A percentile compares a stretch with the other conserved stretches of the same genome.
phyloP scores from a whole-genome alignment of 2,797 vertebrate species.

The Parauchenoglanis punctatus region DNA sequence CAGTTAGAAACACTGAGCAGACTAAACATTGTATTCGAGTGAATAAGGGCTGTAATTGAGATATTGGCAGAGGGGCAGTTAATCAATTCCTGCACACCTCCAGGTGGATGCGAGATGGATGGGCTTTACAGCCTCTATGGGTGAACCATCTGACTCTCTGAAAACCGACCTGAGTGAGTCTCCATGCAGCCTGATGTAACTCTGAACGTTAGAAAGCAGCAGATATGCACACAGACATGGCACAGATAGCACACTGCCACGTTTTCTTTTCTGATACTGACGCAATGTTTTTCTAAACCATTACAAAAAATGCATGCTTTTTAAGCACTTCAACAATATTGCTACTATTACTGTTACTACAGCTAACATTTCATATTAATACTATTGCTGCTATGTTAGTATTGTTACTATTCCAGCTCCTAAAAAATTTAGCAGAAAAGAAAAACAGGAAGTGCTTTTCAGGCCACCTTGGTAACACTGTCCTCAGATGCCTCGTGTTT shows the following conservation, averaged over 20 bases:
- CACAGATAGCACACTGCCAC: neutral
- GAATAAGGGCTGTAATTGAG: constrained; percentile 9
- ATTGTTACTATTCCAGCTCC: too few species aligned
- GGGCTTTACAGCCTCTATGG: neutral
- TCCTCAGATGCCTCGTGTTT: constrained; percentile 3
- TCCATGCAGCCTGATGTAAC: neutral
- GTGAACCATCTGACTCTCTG: neutral
- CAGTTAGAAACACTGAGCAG: neutral
- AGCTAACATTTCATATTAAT: too few species aligned
- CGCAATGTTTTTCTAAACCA: neutral
- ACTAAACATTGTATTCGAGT: constrained; percentile 21
- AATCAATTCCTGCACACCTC: constrained; percentile 21
- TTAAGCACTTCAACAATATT: neutral
- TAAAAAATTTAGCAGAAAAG: neutral
- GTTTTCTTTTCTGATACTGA: neutral
- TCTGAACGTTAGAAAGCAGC: neutral
- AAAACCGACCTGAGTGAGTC: too few species aligned
- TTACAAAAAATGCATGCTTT: neutral
- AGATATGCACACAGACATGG: neutral
- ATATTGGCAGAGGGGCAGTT: neutral
- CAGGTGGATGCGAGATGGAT: neutral
- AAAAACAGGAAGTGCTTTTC: neutral
- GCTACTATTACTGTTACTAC: neutral
- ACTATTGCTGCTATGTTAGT: too few species aligned
- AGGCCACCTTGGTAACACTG: constrained; percentile 10